Percentiles rank a stretch among this genome's conserved stretches.
Conservation (phyloP, 37 sponge, comb jelly and placozoan species). For the Halisarca cf. caerulea region DNA sequence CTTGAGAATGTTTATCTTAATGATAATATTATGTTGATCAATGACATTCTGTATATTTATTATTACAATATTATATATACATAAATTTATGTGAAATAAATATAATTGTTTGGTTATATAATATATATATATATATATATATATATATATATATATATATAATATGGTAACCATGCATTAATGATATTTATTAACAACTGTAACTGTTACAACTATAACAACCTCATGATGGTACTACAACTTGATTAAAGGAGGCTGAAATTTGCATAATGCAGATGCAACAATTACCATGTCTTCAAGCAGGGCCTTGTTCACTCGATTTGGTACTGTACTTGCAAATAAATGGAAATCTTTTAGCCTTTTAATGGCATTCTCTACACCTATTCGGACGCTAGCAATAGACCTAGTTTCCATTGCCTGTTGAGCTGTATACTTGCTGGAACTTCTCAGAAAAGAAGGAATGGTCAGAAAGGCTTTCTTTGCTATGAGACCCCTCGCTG, state of each 20-base stretch:
- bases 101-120: no score
- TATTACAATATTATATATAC: no score
- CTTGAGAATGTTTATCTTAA: no score
- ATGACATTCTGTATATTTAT: no score
- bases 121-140: no score
- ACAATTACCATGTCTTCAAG: constrained; percentile 55
- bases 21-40: no score
- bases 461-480: constrained; percentile 27
- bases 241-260: constrained; percentile 33
- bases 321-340: constrained; percentile 4
- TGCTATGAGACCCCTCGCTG: constrained; percentile 13
- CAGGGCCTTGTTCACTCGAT: constrained; percentile 13
- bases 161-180: no score
- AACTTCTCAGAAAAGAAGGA: constrained; percentile 8
- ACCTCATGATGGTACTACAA: no score
- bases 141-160: no score
- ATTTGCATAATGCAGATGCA: constrained; percentile 38
- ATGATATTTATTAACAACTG: no score
- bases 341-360: constrained; percentile 33
- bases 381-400: constrained; percentile 25
- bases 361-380: constrained; percentile 24
- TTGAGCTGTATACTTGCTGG: background rate
- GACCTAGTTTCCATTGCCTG: background rate
- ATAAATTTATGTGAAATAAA: no score
- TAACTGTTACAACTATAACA: no score